Percentiles rank a stretch among this genome's conserved stretches.
These are phyloP conservation scores for Labia minor DNA, from an alignment of 2,888 invertebrate species.

Conservation along the genomic window DNA sequence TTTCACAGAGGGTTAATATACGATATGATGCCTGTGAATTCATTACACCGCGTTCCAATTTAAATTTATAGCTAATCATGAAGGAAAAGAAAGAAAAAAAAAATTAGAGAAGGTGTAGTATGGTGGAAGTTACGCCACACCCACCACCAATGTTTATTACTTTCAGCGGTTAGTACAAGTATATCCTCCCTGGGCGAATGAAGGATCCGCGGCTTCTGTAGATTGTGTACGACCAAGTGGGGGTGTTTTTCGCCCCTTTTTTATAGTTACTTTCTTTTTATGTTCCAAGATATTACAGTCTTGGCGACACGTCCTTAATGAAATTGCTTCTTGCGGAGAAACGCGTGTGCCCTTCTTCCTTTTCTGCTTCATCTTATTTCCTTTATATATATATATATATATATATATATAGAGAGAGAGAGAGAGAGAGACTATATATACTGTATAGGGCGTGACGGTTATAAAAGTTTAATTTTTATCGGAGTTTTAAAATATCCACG, in stretches of 20 bases:
- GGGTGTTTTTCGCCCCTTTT: not conserved
- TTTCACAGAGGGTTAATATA: no score
- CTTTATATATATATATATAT: not conserved
- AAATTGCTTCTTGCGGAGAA: slow-evolving; percentile 7
- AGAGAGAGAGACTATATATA: no score
- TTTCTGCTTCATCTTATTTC: not conserved
- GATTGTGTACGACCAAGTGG: slow-evolving; percentile 13
- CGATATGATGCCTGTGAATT: no score
- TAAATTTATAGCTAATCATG: not conserved
- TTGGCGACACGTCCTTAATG: slow-evolving; percentile 13
- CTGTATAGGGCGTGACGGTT: not conserved
- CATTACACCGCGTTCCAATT: not conserved
- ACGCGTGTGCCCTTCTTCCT: not conserved
- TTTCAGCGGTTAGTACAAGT: not conserved
- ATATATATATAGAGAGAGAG: no score
- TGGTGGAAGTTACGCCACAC: not conserved
- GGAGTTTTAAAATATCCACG: not conserved
- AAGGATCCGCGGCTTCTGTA: slow-evolving; percentile 4
- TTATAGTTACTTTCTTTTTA: slow-evolving; percentile 9
- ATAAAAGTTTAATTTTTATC: slow-evolving; percentile 8
- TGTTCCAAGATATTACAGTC: slow-evolving; percentile 13
- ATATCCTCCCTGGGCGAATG: not conserved
- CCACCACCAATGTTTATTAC: not conserved
- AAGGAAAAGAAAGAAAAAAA: not conserved
- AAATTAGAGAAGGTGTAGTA: not conserved